phyloP scores from a whole-genome alignment of 2,888 invertebrate species.

The Cheilosia urbana region DNA sequence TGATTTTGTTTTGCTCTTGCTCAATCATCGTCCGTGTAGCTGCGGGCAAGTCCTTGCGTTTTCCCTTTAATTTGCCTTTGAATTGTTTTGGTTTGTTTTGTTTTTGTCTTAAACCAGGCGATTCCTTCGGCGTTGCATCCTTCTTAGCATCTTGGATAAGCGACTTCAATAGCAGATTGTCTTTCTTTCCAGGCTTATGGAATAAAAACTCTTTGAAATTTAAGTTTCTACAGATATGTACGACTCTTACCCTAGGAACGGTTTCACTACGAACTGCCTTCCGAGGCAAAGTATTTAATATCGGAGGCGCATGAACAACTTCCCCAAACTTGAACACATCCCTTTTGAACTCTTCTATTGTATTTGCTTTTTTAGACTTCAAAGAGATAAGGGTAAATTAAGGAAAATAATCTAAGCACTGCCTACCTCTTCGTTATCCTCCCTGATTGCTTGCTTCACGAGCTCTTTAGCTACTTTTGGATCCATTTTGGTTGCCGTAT shows the following conservation, averaged over 20 bases:
- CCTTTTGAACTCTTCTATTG: slow-evolving; percentile 84
- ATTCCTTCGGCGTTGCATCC: background rate
- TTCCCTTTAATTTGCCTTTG: slow-evolving; percentile 85
- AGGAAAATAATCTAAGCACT: background rate
- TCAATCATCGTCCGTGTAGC: slow-evolving; percentile 86
- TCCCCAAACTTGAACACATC: slow-evolving; percentile 91
- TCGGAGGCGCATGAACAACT: slow-evolving; percentile 89
- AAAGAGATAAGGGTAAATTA: background rate
- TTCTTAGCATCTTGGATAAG: slow-evolving; percentile 81
- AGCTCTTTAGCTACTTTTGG: slow-evolving; percentile 79
- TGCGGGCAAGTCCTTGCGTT: slow-evolving; percentile 86
- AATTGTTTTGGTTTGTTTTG: slow-evolving; percentile 49
- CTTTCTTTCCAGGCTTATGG: slow-evolving; percentile 87
- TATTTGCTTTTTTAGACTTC: slow-evolving; percentile 78
- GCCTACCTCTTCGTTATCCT: slow-evolving; percentile 79
- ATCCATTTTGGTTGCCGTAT: slow-evolving; percentile 76
- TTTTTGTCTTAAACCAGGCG: slow-evolving; percentile 3
- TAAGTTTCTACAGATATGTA: background rate
- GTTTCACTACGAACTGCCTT: slow-evolving; percentile 83
- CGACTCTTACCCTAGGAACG: slow-evolving; percentile 83
- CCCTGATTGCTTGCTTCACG: slow-evolving; percentile 81
- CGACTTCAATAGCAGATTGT: slow-evolving; percentile 86
- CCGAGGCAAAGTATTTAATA: slow-evolving; percentile 85
- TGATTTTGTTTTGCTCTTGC: slow-evolving; percentile 85
- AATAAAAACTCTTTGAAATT: slow-evolving; percentile 39